Percentiles rank a stretch among this genome's conserved stretches.
phyloP scores from a whole-genome alignment of 2,113 vertebrate genomes.

The Hoplias malabaricus region DNA sequence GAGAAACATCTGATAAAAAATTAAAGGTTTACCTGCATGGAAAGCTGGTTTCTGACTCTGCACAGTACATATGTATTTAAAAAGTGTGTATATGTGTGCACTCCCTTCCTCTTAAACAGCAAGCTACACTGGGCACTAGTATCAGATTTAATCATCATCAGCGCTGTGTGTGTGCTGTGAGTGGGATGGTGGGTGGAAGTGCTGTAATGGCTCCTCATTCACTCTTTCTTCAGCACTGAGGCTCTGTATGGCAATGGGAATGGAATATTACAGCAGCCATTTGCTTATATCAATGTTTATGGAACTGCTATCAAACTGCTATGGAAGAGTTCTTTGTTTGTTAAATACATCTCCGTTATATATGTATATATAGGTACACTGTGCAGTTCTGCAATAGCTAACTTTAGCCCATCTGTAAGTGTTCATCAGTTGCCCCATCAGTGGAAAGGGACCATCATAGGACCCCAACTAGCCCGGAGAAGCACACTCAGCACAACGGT shows the following conservation, averaged over 20 bases:
- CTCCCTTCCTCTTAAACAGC: background rate
- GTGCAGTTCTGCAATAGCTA: background rate
- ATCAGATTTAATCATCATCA: constrained; percentile 9
- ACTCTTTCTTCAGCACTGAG: background rate
- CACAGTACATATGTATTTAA: background rate
- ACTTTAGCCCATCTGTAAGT: background rate
- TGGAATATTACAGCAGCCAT: background rate
- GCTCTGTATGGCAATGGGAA: background rate
- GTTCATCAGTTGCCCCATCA: background rate
- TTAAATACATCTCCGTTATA: too few relatives aligned
- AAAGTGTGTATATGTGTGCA: background rate
- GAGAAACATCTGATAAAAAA: too few relatives aligned
- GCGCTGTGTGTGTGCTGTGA: background rate
- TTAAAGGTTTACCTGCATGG: too few relatives aligned
- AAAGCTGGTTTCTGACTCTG: too few relatives aligned
- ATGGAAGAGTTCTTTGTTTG: too few relatives aligned
- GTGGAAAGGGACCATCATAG: background rate
- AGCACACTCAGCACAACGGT: background rate
- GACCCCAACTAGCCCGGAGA: background rate
- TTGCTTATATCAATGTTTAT: too few relatives aligned
- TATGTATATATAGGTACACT: background rate
- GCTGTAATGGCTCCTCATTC: constrained; percentile 11
- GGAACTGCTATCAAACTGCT: too few relatives aligned
- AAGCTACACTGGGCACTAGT: background rate
- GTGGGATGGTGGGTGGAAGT: constrained; percentile 2